Percentiles rank a stretch among this genome's conserved stretches.
These are phyloP conservation scores for Sebastes variabilis DNA, from an alignment of 2,797 vertebrate species.

Conservation along the genomic window DNA sequence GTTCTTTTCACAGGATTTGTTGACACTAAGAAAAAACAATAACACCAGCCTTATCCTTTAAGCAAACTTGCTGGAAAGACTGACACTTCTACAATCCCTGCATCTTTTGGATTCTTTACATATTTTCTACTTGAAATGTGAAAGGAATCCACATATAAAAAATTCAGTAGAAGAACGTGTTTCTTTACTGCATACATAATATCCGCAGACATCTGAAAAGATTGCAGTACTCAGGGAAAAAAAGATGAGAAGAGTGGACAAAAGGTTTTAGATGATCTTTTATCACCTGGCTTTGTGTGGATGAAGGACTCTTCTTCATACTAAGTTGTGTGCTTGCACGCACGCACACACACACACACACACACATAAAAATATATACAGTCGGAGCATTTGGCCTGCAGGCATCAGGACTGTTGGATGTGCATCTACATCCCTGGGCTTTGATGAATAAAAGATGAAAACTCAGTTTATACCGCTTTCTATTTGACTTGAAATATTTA, in stretches of 20 bases:
- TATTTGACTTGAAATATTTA: slow-evolving; percentile 79
- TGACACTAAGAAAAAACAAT: not conserved
- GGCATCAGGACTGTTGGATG: slow-evolving; percentile 35
- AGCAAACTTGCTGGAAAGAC: not conserved
- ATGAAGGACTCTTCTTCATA: not conserved
- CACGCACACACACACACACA: not conserved
- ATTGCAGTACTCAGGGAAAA: not conserved
- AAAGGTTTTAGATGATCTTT: not conserved
- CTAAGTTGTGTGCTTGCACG: not conserved
- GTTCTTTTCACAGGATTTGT: not conserved
- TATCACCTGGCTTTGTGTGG: not conserved
- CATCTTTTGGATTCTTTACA: not conserved
- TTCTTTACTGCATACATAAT: not conserved
- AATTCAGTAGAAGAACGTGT: not conserved
- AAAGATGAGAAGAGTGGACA: not conserved
- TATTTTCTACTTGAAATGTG: not conserved
- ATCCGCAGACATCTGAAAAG: not conserved
- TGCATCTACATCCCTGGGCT: slow-evolving; percentile 55
- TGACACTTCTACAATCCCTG: not conserved
- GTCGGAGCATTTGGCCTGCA: slow-evolving; percentile 12
- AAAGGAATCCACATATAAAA: not conserved
- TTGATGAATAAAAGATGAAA: slow-evolving; percentile 81
- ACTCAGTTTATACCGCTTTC: slow-evolving; percentile 61
- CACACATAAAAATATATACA: slow-evolving; percentile 1
- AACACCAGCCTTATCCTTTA: not conserved